These are phyloP conservation scores for Lysiphlebus fabarum DNA, from an alignment of 1,140 invertebrate species.

Conservation along the genomic window DNA sequence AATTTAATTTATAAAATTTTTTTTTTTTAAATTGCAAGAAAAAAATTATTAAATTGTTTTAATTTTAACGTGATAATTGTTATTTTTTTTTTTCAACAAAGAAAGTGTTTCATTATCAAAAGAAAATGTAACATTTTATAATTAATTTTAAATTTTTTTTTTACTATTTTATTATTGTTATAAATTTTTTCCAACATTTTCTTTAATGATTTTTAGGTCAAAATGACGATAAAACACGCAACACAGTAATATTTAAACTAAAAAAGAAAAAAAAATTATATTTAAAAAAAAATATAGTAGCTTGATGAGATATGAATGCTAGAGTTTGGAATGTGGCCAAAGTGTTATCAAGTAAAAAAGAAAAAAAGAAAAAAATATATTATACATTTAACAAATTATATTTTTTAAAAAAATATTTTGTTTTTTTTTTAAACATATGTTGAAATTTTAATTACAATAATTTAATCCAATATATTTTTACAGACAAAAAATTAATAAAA, in stretches of 20 bases:
- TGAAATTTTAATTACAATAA: neutral
- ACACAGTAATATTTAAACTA: neutral
- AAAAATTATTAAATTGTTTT: too few species aligned
- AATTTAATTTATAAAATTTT: too few species aligned
- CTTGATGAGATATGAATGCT: too few species aligned
- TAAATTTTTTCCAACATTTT: neutral
- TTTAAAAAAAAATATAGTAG: too few species aligned
- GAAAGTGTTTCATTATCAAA: too few species aligned
- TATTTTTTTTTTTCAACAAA: too few species aligned
- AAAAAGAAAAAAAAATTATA: neutral
- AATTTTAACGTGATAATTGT: too few species aligned
- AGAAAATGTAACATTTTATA: too few species aligned
- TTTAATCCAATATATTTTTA: neutral
- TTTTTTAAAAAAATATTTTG: neutral
- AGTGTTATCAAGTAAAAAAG: neutral
- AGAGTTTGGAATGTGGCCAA: conserved; percentile 10
- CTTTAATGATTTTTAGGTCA: conserved; percentile 8
- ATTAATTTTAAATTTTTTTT: too few species aligned
- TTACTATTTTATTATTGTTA: neutral
- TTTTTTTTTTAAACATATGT: neutral
- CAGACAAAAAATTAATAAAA: neutral
- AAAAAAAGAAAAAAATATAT: conserved; percentile 2
- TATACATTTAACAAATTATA: neutral
- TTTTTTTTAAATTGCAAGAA: too few species aligned
- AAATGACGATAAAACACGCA: neutral